These are phyloP conservation scores for Nycticebus coucang DNA, from an alignment of 2,113 vertebrate species.

Conservation along the genomic window DNA sequence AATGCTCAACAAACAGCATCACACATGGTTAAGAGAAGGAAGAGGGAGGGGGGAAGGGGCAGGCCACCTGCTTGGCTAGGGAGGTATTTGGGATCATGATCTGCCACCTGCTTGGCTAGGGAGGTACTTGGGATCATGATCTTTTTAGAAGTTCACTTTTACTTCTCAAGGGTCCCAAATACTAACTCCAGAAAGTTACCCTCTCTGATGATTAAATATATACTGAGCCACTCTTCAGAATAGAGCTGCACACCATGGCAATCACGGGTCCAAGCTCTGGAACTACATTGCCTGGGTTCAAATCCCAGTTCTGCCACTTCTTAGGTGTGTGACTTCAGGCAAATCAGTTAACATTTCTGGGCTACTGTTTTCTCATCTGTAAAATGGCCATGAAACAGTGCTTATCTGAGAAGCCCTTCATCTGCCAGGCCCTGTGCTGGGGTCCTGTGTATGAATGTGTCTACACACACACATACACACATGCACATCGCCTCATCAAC, in stretches of 20 bases:
- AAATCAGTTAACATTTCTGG: not conserved
- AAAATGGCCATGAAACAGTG: not conserved
- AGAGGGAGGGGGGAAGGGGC: not conserved
- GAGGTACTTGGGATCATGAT: not conserved
- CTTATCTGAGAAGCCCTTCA: not conserved
- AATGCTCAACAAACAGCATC: conserved; percentile 30
- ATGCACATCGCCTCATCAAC: not conserved
- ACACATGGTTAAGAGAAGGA: not conserved
- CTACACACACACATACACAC: too few species aligned
- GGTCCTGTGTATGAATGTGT: not conserved
- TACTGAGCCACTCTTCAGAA: not conserved
- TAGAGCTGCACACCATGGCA: not conserved
- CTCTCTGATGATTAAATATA: not conserved
- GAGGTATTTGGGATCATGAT: not conserved
- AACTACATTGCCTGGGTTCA: not conserved
- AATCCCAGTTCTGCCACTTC: not conserved
- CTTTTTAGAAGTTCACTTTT: not conserved
- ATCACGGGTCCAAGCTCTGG: not conserved
- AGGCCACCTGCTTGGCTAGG: not conserved
- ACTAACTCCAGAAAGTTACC: not conserved
- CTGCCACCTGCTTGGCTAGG: not conserved
- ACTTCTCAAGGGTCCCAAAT: not conserved
- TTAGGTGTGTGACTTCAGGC: not conserved
- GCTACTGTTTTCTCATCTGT: not conserved
- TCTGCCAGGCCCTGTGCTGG: not conserved